Evolutionary conservation across 2,888 invertebrate genomes (phyloP).

Genomic region (Strigamia transsilvanica): DNA sequence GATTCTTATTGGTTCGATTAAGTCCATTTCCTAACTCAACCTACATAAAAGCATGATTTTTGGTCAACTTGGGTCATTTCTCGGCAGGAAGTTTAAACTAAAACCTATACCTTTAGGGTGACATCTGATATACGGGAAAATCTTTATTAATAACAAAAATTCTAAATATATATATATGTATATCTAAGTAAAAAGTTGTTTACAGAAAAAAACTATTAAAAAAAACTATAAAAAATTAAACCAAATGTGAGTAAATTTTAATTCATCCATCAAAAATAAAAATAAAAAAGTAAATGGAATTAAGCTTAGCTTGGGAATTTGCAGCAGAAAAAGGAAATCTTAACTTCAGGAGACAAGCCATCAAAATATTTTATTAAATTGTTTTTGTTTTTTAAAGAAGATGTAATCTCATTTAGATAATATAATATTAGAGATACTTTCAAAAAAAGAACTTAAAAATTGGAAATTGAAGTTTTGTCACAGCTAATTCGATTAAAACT

Average conservation of each 20-base stretch:
- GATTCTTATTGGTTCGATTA: not conserved
- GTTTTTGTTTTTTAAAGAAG: not conserved
- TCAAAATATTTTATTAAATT: slow-evolving; percentile 25
- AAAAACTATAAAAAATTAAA: not conserved
- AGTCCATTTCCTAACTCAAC: not conserved
- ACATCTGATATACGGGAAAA: not conserved
- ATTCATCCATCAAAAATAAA: not conserved
- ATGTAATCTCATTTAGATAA: not conserved
- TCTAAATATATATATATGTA: not conserved
- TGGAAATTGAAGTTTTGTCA: slow-evolving; percentile 39
- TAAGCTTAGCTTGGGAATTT: not conserved
- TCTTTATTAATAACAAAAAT: not conserved
- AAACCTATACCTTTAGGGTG: slow-evolving; percentile 17
- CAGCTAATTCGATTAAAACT: slow-evolving; percentile 10
- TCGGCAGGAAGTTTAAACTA: slow-evolving; percentile 12
- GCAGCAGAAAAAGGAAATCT: not conserved
- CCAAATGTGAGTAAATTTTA: not conserved
- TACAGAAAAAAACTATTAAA: not conserved
- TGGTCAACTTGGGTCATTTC: slow-evolving; percentile 38
- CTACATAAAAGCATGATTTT: not conserved
- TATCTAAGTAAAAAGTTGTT: not conserved
- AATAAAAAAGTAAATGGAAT: not conserved
- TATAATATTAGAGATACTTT: not conserved
- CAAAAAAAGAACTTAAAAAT: not conserved
- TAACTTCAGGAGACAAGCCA: not conserved